phyloP scores from a whole-genome alignment of 2,797 vertebrate genomes.

The Acanthornis magna region DNA sequence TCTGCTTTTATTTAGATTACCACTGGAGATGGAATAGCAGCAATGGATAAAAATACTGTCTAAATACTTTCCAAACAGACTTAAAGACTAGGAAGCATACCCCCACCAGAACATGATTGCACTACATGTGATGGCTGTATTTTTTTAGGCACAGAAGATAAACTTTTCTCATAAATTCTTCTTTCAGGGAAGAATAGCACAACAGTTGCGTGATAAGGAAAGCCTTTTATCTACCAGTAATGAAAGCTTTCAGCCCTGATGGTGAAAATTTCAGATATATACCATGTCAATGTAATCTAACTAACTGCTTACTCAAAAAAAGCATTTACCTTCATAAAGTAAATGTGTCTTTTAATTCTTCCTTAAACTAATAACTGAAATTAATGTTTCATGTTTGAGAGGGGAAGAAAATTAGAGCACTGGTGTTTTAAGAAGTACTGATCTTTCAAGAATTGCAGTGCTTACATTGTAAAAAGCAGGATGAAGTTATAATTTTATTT shows the following conservation, averaged over 20 bases:
- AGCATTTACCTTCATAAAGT: background rate
- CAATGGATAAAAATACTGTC: background rate
- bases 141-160: background rate
- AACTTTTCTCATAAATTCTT: background rate
- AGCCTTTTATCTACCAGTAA: background rate
- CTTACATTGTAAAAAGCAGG: background rate
- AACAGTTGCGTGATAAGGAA: background rate
- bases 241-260: background rate
- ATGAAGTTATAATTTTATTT: background rate
- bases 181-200: background rate
- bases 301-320: slow-evolving; percentile 10
- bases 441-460: background rate
- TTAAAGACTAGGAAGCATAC: background rate
- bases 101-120: background rate
- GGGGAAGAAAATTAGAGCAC: background rate
- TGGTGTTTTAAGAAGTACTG: background rate
- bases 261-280: background rate
- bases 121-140: background rate
- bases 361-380: background rate
- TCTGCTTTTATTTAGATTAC: background rate
- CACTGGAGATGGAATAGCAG: background rate
- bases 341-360: slow-evolving; percentile 8
- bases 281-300: background rate
- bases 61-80: background rate
- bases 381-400: background rate